phyloP scores from a whole-genome alignment of 2,113 vertebrate species.

The Sinocyclocheilus maitianheensis region DNA sequence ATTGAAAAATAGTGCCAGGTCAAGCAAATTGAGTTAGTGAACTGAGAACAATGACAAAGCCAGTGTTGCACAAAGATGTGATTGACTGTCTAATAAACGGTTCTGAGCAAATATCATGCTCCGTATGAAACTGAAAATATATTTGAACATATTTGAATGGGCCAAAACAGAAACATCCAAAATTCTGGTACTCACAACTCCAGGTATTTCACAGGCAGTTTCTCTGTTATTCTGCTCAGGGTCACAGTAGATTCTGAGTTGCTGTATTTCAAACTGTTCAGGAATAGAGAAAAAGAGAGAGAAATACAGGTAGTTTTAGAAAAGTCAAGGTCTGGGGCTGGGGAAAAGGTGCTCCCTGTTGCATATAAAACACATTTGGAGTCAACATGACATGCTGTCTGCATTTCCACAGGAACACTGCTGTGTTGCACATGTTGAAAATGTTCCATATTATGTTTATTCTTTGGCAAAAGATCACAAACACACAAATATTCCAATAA shows the following conservation, averaged over 20 bases:
- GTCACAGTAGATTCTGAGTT: slow-evolving; percentile 95
- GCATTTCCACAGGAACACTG: slow-evolving; percentile 28
- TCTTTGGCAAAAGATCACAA: slow-evolving; percentile 6
- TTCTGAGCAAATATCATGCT: slow-evolving; percentile 5
- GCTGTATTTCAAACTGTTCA: slow-evolving; percentile 93
- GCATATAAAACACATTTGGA: slow-evolving; percentile 17
- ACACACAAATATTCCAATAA: slow-evolving; percentile 14
- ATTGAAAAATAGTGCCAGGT: background rate
- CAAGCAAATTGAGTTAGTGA: slow-evolving; percentile 10
- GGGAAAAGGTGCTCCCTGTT: slow-evolving; percentile 10
- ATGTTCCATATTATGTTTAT: slow-evolving; percentile 10
- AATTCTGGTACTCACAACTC: slow-evolving; percentile 84
- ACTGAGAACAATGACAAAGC: background rate
- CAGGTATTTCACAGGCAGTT: slow-evolving; percentile 93
- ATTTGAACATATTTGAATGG: slow-evolving; percentile 20
- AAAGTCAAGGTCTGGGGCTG: background rate
- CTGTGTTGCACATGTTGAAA: slow-evolving; percentile 34
- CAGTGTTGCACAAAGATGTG: background rate
- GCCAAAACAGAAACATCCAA: slow-evolving; percentile 44
- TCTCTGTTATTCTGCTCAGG: slow-evolving; percentile 94
- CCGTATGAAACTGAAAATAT: background rate
- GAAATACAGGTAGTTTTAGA: slow-evolving; percentile 12
- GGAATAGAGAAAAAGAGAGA: slow-evolving; percentile 15
- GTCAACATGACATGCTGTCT: slow-evolving; percentile 17
- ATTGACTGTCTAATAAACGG: background rate